These are phyloP conservation scores for Agonopterix arenella DNA, from an alignment of 2,888 invertebrate genomes.

Conservation along the genomic window DNA sequence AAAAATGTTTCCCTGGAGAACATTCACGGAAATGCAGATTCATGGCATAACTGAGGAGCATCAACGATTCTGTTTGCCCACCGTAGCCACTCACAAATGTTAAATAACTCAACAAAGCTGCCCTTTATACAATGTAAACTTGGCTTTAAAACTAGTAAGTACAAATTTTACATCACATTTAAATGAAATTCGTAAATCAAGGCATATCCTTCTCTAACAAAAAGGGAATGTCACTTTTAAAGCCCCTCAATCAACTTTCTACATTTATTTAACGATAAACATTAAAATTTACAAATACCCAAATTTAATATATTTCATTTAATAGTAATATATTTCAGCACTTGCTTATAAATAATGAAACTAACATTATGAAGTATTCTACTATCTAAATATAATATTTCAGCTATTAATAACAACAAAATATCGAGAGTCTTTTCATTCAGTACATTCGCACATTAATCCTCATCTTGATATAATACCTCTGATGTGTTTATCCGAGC, in stretches of 20 bases:
- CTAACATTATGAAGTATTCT: conserved; percentile 28
- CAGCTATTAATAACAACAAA: conserved; percentile 53
- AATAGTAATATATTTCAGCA: conserved; percentile 13
- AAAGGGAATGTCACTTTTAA: conserved; percentile 52
- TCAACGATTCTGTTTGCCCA: no score
- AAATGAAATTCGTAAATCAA: conserved; percentile 3
- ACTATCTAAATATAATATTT: conserved; percentile 45
- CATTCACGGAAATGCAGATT: no score
- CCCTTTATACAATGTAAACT: no score
- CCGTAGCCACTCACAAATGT: not conserved
- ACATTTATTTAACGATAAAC: conserved; percentile 26
- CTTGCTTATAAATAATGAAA: conserved; percentile 20
- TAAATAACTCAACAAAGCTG: conserved; percentile 8
- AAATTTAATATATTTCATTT: conserved; percentile 8
- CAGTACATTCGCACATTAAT: conserved; percentile 36
- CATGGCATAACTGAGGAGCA: no score
- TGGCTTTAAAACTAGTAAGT: no score
- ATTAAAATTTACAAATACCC: conserved; percentile 16
- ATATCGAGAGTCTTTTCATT: conserved; percentile 42
- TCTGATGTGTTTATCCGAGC: conserved; percentile 60
- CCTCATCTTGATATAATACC: conserved; percentile 35
- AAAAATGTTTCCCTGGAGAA: no score
- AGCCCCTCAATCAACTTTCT: conserved; percentile 27
- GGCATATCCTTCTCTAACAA: conserved; percentile 4
- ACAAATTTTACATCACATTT: not conserved